These are phyloP conservation scores for Liparis tanakae DNA, from an alignment of 2,797 vertebrate genomes.

Conservation along the genomic window DNA sequence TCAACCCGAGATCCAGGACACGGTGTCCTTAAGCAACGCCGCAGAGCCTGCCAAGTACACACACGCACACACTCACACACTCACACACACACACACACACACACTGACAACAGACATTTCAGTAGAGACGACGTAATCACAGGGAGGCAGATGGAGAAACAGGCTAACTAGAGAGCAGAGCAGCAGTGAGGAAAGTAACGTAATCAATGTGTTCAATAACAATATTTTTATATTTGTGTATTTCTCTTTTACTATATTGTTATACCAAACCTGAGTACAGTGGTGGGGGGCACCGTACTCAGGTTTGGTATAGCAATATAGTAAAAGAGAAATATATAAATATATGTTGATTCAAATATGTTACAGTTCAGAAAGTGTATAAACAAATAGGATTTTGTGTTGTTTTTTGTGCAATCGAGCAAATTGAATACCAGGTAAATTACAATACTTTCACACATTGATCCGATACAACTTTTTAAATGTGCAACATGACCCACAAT, in stretches of 20 bases:
- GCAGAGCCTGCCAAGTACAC: constrained; percentile 69
- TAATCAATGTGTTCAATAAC: constrained; percentile 8
- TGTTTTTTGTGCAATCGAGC: neutral
- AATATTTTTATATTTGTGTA: constrained; percentile 11
- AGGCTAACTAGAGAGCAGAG: constrained; percentile 11
- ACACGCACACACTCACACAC: constrained; percentile 29
- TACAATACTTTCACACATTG: neutral
- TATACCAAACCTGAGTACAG: constrained; percentile 21
- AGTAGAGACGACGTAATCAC: constrained; percentile 47
- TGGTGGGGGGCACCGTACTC: too few species aligned
- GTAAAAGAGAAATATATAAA: too few species aligned
- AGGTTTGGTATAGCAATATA: too few species aligned
- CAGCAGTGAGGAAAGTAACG: constrained; percentile 2
- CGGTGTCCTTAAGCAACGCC: constrained; percentile 67
- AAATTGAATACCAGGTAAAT: constrained; percentile 4
- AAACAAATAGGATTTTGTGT: constrained; percentile 4
- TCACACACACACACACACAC: constrained; percentile 1
- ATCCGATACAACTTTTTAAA: constrained; percentile 2
- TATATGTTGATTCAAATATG: neutral
- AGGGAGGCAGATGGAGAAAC: constrained; percentile 21
- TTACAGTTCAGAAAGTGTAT: neutral
- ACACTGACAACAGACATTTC: constrained; percentile 41
- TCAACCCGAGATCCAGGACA: constrained; percentile 76
- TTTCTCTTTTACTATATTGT: neutral
- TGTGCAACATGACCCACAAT: neutral